phyloP scores from a whole-genome alignment of 2,797 vertebrate species.

The Muraenolepis orangiensis region DNA sequence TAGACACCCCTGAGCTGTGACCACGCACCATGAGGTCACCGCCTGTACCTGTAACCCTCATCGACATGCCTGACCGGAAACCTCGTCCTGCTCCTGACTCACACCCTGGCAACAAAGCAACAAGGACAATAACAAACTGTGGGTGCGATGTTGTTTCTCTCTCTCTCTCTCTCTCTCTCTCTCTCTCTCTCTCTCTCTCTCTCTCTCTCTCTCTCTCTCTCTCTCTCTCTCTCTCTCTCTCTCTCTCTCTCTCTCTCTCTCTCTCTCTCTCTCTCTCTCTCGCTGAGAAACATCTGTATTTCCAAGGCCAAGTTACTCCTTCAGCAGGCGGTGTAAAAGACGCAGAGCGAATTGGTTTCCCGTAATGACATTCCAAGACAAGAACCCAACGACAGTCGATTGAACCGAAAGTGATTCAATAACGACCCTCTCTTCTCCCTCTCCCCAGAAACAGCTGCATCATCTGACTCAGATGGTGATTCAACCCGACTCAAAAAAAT shows the following conservation, averaged over 20 bases:
- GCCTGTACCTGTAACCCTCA: constrained; percentile 23
- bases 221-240: background rate
- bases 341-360: background rate
- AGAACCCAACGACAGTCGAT: background rate
- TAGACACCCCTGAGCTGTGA: constrained; percentile 36
- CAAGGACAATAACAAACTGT: background rate
- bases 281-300: background rate
- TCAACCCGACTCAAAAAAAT: background rate
- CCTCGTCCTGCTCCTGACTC: background rate
- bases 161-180: background rate
- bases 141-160: too few relatives aligned
- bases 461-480: background rate
- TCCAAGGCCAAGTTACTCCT: background rate
- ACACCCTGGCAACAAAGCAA: background rate
- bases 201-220: background rate
- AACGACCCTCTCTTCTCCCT: background rate
- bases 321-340: background rate
- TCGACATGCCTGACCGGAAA: constrained; percentile 6
- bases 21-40: constrained; percentile 21
- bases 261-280: background rate
- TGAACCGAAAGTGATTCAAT: background rate
- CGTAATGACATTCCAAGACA: background rate
- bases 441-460: background rate
- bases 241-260: background rate
- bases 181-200: background rate